phyloP scores from a whole-genome alignment of 2,888 invertebrate genomes.

The Empis stercorea region DNA sequence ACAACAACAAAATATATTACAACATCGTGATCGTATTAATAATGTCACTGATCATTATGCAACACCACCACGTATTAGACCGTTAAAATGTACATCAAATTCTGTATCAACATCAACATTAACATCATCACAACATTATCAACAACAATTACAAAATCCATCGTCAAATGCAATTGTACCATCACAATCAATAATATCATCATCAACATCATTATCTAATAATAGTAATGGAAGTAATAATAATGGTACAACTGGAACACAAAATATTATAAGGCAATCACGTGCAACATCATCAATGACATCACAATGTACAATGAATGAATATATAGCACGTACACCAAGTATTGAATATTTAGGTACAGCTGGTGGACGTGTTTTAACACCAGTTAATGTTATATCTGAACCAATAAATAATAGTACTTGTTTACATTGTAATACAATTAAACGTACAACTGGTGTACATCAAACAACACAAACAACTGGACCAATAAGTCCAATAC shows the following conservation, averaged over 20 bases:
- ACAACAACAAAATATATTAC: conserved; percentile 1
- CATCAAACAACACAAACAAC: conserved; percentile 37
- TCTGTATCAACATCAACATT: background rate
- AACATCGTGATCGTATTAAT: conserved; percentile 14
- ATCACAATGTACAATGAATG: conserved; percentile 12
- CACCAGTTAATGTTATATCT: conserved; percentile 19
- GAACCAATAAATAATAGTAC: conserved; percentile 21
- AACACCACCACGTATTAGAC: conserved; percentile 22
- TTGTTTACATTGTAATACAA: conserved; percentile 34
- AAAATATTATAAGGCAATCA: conserved; percentile 9
- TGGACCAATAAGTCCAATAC: conserved; percentile 35
- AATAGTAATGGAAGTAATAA: background rate
- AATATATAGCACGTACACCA: conserved; percentile 19
- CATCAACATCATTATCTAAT: background rate
- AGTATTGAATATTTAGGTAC: conserved; percentile 20
- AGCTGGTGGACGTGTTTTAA: conserved; percentile 18
- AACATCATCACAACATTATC: background rate
- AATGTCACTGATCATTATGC: conserved; percentile 21
- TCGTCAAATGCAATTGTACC: background rate
- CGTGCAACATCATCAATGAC: conserved; percentile 4
- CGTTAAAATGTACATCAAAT: conserved; percentile 10
- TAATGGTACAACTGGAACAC: background rate
- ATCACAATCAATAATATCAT: background rate
- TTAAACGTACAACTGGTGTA: conserved; percentile 34
- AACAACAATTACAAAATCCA: too few relatives aligned